A percentile compares a stretch with the other conserved stretches of the same genome.
Evolutionary conservation across 2,888 invertebrate species (phyloP).

Genomic region (Drosophila peninsularis): DNA sequence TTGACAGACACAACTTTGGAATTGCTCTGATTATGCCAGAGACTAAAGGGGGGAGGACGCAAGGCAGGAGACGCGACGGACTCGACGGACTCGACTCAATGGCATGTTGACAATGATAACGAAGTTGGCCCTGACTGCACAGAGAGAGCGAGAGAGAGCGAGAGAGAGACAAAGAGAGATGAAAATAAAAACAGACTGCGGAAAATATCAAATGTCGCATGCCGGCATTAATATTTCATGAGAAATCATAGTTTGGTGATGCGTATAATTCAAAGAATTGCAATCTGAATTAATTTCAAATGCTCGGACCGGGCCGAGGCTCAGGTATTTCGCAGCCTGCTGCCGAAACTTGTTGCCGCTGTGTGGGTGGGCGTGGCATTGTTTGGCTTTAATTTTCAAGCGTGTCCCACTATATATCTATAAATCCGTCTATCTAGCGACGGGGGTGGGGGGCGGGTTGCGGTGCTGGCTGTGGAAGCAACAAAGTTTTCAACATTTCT

Average conservation of each 20-base stretch:
- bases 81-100: slow-evolving; percentile 60
- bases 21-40: slow-evolving; percentile 71
- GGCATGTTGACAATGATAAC: slow-evolving; percentile 79
- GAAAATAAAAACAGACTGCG: slow-evolving; percentile 42
- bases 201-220: slow-evolving; percentile 76
- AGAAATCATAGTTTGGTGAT: slow-evolving; percentile 78
- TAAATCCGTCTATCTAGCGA: too few relatives aligned
- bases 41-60: slow-evolving; percentile 20
- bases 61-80: background rate
- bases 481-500: slow-evolving; percentile 52
- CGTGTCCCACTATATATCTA: background rate
- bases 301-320: slow-evolving; percentile 23
- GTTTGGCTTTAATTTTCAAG: slow-evolving; percentile 35
- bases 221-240: slow-evolving; percentile 75
- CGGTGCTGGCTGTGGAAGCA: too few relatives aligned
- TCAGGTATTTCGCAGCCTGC: slow-evolving; percentile 45
- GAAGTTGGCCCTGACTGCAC: slow-evolving; percentile 68
- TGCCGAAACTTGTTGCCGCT: slow-evolving; percentile 28
- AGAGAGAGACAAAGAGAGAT: background rate
- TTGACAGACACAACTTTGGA: slow-evolving; percentile 75
- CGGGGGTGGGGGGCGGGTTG: too few relatives aligned
- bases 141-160: background rate
- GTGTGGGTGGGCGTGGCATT: slow-evolving; percentile 4
- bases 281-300: slow-evolving; percentile 75
- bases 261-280: slow-evolving; percentile 79